Evolutionary conservation across 2,888 invertebrate genomes (phyloP).

Genomic region (Plebejus argus): DNA sequence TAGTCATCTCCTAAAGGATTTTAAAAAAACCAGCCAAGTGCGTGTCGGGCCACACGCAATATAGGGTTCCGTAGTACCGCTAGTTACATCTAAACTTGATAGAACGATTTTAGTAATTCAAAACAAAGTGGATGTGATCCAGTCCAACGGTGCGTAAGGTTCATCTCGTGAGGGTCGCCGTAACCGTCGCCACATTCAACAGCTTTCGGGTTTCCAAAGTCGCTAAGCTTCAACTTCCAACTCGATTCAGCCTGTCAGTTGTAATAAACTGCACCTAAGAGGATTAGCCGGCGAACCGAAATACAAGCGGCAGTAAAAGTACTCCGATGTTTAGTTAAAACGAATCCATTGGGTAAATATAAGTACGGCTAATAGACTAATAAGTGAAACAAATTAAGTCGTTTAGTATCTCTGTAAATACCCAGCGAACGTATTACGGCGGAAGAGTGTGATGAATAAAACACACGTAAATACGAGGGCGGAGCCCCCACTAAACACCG

Average conservation of each 20-base stretch:
- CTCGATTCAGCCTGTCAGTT: conserved; percentile 55
- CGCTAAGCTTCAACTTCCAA: conserved; percentile 61
- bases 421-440: conserved; percentile 55
- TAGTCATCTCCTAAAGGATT: too few species aligned
- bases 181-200: conserved; percentile 54
- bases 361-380: conserved; percentile 45
- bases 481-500: conserved; percentile 63
- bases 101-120: conserved; percentile 32
- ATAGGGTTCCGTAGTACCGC: too few species aligned
- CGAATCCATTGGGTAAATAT: conserved; percentile 21
- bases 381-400: conserved; percentile 64
- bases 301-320: conserved; percentile 34
- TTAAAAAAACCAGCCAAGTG: too few species aligned
- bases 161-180: conserved; percentile 64
- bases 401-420: conserved; percentile 50
- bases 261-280: conserved; percentile 38
- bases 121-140: conserved; percentile 41
- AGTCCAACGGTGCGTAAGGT: conserved; percentile 65
- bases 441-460: conserved; percentile 70
- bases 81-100: not conserved
- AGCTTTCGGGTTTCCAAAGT: conserved; percentile 61
- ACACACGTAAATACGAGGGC: conserved; percentile 66
- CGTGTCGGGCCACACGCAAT: too few species aligned
- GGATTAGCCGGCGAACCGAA: conserved; percentile 35
- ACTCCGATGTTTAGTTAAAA: conserved; percentile 25